Conservation (phyloP, 1,140 invertebrate species). For the Triops longicaudatus region DNA sequence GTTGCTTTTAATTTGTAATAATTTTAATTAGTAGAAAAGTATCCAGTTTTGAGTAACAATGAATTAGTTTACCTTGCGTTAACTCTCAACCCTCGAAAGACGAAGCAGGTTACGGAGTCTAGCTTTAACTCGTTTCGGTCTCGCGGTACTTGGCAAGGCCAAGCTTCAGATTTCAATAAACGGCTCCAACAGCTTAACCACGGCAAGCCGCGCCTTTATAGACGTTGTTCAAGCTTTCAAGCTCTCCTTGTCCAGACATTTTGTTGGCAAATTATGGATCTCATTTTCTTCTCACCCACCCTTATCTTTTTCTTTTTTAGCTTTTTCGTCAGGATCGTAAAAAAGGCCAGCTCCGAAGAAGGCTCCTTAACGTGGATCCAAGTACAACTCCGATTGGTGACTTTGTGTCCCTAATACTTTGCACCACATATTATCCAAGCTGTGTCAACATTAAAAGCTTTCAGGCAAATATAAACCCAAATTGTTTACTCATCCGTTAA, state of each 20-base stretch:
- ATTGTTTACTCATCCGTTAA: too few species aligned
- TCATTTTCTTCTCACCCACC: conserved; percentile 11
- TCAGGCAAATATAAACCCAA: too few species aligned
- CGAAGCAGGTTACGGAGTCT: background rate
- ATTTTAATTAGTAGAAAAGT: too few species aligned
- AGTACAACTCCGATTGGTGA: background rate
- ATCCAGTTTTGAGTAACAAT: too few species aligned
- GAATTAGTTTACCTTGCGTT: too few species aligned
- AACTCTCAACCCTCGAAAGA: too few species aligned
- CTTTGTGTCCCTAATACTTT: too few species aligned
- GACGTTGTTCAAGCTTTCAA: conserved; percentile 12
- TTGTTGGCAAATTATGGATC: conserved; percentile 12
- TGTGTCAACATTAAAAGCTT: too few species aligned
- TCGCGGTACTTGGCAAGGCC: background rate
- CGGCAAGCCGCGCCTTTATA: conserved; percentile 9
- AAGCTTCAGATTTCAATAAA: conserved; percentile 6
- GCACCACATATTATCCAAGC: too few species aligned
- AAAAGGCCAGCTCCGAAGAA: background rate
- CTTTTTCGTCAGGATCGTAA: background rate
- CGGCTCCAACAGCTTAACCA: conserved; percentile 14
- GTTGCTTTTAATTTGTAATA: too few species aligned
- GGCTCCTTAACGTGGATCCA: background rate
- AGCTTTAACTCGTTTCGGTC: background rate
- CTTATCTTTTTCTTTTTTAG: background rate
- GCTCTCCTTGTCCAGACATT: conserved; percentile 14